Evolutionary conservation across 2,888 invertebrate species (phyloP).

Genomic region (Desoria tigrina): DNA sequence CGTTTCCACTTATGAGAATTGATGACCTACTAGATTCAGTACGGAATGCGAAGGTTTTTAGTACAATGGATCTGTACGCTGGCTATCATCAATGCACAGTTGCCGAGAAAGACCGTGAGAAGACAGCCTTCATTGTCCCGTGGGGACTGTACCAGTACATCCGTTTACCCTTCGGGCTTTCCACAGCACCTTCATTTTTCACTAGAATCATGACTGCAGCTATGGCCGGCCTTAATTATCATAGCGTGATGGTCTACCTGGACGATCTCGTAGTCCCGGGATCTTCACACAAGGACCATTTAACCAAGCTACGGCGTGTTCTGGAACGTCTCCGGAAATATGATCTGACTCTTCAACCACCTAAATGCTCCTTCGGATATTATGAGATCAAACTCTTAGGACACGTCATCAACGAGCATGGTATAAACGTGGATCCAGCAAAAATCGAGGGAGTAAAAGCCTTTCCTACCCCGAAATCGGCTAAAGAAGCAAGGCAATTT

Average conservation of each 20-base stretch:
- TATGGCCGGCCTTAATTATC: not conserved
- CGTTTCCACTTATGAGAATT: not conserved
- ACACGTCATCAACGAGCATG: not conserved
- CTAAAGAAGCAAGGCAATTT: not conserved
- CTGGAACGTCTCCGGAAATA: not conserved
- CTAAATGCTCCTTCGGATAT: not conserved
- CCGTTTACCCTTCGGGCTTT: conserved; percentile 24
- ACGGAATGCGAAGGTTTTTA: not conserved
- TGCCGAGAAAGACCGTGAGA: not conserved
- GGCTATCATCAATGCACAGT: not conserved
- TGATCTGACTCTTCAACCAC: not conserved
- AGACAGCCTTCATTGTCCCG: not conserved
- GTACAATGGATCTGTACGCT: not conserved
- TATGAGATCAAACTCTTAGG: not conserved
- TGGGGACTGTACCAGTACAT: not conserved
- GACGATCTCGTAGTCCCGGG: not conserved
- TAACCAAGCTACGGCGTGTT: not conserved
- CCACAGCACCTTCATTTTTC: conserved; percentile 24
- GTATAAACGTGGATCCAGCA: not conserved
- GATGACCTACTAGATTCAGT: not conserved
- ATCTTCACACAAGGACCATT: not conserved
- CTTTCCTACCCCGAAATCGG: not conserved
- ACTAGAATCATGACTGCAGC: not conserved
- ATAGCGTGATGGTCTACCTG: not conserved
- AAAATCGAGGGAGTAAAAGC: not conserved